phyloP scores from a whole-genome alignment of 1,140 invertebrate species.

The Procambarus clarkii region DNA sequence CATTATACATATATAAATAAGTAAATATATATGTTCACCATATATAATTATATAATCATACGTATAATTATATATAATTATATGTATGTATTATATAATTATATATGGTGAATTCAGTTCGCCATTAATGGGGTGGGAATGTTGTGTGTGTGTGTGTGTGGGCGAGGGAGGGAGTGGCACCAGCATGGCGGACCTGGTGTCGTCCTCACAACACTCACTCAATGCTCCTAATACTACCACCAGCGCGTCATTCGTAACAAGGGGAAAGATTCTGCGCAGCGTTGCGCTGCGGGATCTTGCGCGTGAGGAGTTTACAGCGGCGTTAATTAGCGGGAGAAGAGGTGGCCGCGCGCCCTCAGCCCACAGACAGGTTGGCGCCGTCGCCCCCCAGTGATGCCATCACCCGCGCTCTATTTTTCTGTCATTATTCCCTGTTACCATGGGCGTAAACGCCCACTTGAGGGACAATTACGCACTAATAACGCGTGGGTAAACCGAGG shows the following conservation, averaged over 20 bases:
- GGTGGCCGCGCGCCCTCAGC: background rate
- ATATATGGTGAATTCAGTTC: too few relatives aligned
- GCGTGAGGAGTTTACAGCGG: too few relatives aligned
- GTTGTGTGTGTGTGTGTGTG: background rate
- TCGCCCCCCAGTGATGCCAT: background rate
- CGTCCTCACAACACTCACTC: background rate
- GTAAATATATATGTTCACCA: too few relatives aligned
- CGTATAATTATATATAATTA: too few relatives aligned
- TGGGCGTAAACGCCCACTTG: background rate
- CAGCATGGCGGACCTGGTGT: background rate
- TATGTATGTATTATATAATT: too few relatives aligned
- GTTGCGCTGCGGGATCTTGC: too few relatives aligned
- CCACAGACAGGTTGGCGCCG: constrained; percentile 1
- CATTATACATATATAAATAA: too few relatives aligned
- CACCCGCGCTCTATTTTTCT: background rate
- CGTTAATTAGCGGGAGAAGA: background rate
- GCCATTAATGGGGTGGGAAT: too few relatives aligned
- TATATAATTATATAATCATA: too few relatives aligned
- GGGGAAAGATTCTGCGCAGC: background rate
- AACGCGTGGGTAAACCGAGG: too few relatives aligned
- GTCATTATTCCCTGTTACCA: background rate
- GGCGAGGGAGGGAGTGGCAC: background rate
- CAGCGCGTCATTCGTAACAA: background rate
- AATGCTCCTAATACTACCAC: background rate
- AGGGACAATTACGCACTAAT: too few relatives aligned